Conservation (phyloP, 2,113 vertebrate species). For the Bostrychus sinensis region DNA sequence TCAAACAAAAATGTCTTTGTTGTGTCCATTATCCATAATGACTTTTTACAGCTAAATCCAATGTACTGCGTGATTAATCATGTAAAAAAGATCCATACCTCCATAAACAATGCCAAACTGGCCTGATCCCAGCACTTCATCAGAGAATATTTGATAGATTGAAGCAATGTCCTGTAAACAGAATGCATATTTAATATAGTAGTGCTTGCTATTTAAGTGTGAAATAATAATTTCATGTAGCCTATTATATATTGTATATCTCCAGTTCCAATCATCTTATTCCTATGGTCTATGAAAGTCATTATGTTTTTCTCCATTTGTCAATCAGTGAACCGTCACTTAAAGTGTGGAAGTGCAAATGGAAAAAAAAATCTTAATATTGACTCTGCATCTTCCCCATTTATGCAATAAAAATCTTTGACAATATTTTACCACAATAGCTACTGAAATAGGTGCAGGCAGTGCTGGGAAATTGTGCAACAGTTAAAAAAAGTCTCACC, state of each 20-base stretch:
- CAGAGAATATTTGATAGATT: slow-evolving; percentile 98
- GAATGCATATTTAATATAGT: slow-evolving; percentile 23
- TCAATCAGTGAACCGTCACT: slow-evolving; percentile 50
- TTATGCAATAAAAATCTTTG: slow-evolving; percentile 23
- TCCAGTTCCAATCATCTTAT: no score
- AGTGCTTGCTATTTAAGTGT: background rate
- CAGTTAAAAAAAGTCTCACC: slow-evolving; percentile 81
- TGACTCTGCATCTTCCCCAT: slow-evolving; percentile 36
- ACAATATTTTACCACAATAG: slow-evolving; percentile 41
- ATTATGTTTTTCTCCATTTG: slow-evolving; percentile 38
- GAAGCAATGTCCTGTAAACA: slow-evolving; percentile 91
- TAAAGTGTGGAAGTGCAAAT: slow-evolving; percentile 57
- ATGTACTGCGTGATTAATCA: no score
- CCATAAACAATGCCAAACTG: slow-evolving; percentile 99
- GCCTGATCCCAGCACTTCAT: slow-evolving; percentile 97
- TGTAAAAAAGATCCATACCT: slow-evolving; percentile 78
- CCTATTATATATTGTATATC: no score
- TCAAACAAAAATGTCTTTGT: no score
- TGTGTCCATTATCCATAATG: background rate
- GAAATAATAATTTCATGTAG: no score
- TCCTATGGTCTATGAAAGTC: background rate
- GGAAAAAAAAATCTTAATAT: slow-evolving; percentile 23
- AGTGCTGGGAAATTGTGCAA: slow-evolving; percentile 61
- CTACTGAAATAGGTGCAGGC: slow-evolving; percentile 40
- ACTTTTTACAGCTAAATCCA: background rate